Conservation (phyloP, 2,113 vertebrate species). For the Pongo pygmaeus region DNA sequence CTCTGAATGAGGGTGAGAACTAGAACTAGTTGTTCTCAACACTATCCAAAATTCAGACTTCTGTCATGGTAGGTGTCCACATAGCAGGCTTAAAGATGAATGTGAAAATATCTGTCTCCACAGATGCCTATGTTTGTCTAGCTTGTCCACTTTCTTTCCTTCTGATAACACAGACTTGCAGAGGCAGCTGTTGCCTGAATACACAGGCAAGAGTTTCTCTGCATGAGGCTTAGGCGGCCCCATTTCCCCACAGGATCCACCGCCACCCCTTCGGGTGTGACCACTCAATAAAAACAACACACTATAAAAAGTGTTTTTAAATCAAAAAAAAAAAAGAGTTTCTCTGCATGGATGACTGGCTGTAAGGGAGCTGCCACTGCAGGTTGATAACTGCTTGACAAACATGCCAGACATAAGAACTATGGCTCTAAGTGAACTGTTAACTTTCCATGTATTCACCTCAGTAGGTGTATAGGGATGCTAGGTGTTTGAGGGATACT, state of each 20-base stretch:
- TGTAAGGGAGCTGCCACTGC: background rate
- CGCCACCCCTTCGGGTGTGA: slow-evolving; percentile 88
- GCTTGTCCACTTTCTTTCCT: background rate
- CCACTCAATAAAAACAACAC: slow-evolving; percentile 93
- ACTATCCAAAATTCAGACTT: background rate
- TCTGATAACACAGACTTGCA: background rate
- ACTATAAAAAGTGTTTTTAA: slow-evolving; percentile 90
- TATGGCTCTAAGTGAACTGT: background rate
- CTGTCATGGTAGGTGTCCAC: background rate
- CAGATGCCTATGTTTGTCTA: background rate
- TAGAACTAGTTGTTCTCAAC: background rate
- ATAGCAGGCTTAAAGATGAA: background rate
- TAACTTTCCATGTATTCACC: background rate
- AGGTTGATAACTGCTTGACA: background rate
- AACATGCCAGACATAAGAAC: background rate
- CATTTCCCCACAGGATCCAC: slow-evolving; percentile 90
- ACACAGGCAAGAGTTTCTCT: background rate
- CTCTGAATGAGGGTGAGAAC: background rate
- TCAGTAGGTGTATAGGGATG: background rate
- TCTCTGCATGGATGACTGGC: background rate
- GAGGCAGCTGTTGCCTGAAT: background rate
- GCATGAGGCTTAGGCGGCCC: background rate
- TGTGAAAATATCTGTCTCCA: background rate
- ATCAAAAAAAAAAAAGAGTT: slow-evolving; percentile 74
- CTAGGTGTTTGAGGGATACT: background rate